Conservation (phyloP, 2,888 invertebrate genomes). For the Julus scandinavius region DNA sequence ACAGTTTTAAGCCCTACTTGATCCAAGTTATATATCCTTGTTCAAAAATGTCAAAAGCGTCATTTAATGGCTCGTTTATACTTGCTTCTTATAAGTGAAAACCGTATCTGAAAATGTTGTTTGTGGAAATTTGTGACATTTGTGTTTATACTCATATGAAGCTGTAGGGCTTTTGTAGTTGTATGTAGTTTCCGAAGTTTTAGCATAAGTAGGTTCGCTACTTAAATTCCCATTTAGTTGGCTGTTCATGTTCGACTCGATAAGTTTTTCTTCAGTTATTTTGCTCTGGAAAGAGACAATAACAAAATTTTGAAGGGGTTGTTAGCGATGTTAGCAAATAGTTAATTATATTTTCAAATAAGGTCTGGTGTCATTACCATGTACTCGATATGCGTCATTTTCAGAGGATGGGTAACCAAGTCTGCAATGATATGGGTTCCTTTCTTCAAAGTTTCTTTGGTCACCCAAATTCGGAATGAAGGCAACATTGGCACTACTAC, state of each 20-base stretch:
- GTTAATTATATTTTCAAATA: background rate
- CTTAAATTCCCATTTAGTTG: background rate
- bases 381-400: background rate
- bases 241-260: background rate
- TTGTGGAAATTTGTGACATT: background rate
- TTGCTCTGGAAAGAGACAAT: background rate
- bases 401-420: background rate
- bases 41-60: too few species aligned
- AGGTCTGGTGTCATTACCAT: background rate
- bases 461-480: background rate
- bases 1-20: background rate
- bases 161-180: background rate
- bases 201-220: background rate
- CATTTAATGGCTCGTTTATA: background rate
- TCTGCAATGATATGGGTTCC: background rate
- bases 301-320: background rate
- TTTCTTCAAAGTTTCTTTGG: background rate
- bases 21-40: background rate
- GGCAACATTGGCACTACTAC: background rate
- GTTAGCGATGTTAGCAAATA: background rate
- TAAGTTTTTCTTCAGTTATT: background rate
- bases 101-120: background rate
- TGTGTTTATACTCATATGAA: background rate
- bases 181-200: background rate
- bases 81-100: background rate